These are phyloP conservation scores for Lerema accius DNA, from an alignment of 1,140 invertebrate species.

Conservation along the genomic window DNA sequence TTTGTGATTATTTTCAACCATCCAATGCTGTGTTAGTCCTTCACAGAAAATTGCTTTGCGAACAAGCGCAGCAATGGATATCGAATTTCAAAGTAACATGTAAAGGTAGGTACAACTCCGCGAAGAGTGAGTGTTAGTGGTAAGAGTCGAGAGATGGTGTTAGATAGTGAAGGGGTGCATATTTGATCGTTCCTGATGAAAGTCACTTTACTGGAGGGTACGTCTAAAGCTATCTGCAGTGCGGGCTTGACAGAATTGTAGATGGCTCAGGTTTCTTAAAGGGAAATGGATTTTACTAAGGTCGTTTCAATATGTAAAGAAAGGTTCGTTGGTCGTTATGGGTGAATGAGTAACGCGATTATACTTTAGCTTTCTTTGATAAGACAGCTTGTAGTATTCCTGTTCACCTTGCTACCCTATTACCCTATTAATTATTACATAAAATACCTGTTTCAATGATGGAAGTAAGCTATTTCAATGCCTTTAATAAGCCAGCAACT, in stretches of 20 bases:
- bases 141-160: slow-evolving; percentile 43
- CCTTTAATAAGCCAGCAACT: too few species aligned
- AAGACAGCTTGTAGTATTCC: too few species aligned
- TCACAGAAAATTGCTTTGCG: background rate
- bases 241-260: slow-evolving; percentile 32
- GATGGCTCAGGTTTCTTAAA: slow-evolving; percentile 38
- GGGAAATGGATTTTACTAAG: slow-evolving; percentile 39
- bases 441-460: too few species aligned
- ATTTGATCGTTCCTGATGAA: slow-evolving; percentile 68
- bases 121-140: background rate
- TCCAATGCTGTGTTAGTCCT: slow-evolving; percentile 19
- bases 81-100: slow-evolving; percentile 3
- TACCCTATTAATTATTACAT: too few species aligned
- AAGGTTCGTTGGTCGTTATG: background rate
- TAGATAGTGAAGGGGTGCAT: slow-evolving; percentile 67
- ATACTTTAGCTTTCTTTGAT: too few species aligned
- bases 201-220: slow-evolving; percentile 46
- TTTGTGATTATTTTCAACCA: background rate
- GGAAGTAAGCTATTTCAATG: too few species aligned
- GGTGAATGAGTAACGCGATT: background rate
- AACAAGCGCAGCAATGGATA: slow-evolving; percentile 31
- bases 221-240: slow-evolving; percentile 46
- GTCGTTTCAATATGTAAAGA: slow-evolving; percentile 3
- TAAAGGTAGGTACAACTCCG: background rate
- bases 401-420: too few species aligned